Evolutionary conservation across 2,888 invertebrate species (phyloP), one percentile per base, ranked within the genome.

Genomic region (Linyphia triangularis): DNA sequence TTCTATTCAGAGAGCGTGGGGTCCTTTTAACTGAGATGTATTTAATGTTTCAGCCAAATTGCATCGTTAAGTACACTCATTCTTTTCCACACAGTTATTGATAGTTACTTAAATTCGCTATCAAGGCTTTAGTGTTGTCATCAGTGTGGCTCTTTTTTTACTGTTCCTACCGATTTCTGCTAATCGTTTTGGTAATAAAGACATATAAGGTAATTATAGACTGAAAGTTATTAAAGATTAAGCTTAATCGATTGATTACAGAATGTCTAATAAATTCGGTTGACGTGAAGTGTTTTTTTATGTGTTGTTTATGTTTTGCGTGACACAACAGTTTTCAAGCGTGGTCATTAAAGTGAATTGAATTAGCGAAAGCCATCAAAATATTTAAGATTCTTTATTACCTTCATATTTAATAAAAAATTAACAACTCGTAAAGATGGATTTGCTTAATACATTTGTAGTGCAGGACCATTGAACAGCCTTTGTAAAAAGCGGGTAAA

Each of bases 41-140:
- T 83, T 73, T 83, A 83, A 83, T 73, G 73, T 65, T 73, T 83
- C 83, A 28, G 30, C 43, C 43, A 82, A 82, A 82, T 82, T 82
- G 43, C 70, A 63, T 82, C 82, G 72, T 82, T 82, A 82, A 82
- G 37, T 72, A n/a, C 13, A 22, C 28, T 72, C 69, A 40, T 82
- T 61, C 24, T 72, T 82, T 82, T 72, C 57, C 57, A 37, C 40
- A 37, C n/a, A 77, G 77, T 77, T 77, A 77, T 77, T 77, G 77
- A 77, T 77, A 67, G 79, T 51, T 79, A 67, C 67, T 79, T 65
- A 67, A 67, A 30, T 40, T 43, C n/a, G 51, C 79, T 67, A 79
- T 79, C 79, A 51, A 65, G 67, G 65, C 51, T 67, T 79, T 51
- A 67, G 22, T 30, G 78, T 40, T 67, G 65, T 51, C 79, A 65